phyloP scores from a whole-genome alignment of 2,888 invertebrate species.

The Himalopsyche kuldschensis region DNA sequence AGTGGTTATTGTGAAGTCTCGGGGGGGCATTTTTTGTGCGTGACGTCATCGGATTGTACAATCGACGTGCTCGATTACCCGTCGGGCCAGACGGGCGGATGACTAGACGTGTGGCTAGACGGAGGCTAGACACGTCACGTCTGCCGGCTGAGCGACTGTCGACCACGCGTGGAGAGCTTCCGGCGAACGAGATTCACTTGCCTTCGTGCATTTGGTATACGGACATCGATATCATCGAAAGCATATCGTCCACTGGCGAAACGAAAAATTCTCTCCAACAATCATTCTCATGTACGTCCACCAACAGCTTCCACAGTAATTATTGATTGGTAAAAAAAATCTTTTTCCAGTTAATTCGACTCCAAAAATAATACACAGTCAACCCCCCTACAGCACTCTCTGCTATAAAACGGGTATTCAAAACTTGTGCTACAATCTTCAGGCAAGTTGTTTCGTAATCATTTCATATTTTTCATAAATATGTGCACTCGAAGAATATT shows the following conservation, averaged over 20 bases:
- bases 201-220: not conserved
- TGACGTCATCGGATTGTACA: not conserved
- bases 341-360: no score
- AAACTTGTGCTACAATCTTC: no score
- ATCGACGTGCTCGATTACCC: not conserved
- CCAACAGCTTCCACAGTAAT: no score
- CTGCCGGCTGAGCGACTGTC: not conserved
- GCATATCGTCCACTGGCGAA: not conserved
- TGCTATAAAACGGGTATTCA: no score
- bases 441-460: no score
- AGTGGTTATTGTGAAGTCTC: not conserved
- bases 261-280: no score
- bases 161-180: not conserved
- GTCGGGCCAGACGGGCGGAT: not conserved
- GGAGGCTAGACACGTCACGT: not conserved
- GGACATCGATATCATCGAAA: not conserved
- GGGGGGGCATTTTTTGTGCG: not conserved
- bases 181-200: not conserved
- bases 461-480: no score
- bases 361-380: no score
- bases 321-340: no score
- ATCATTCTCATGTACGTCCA: no score
- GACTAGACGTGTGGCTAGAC: not conserved
- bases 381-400: no score
- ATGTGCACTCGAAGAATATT: no score